Conservation (phyloP, 1,140 invertebrate species). For the Hylyphantes graminicola region DNA sequence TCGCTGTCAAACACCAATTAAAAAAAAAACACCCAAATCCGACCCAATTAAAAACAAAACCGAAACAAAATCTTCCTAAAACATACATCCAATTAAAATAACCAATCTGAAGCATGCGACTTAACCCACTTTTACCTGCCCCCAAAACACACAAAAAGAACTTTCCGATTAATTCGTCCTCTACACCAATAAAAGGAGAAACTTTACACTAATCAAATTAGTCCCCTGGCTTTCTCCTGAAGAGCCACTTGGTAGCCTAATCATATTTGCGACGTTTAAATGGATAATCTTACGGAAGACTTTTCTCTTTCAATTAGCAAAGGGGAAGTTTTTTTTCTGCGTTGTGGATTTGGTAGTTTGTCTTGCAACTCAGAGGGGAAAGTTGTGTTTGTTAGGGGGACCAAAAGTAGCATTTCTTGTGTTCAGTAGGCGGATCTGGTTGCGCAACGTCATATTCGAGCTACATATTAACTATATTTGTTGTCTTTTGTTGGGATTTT, state of each 20-base stretch:
- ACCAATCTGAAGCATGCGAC: too few relatives aligned
- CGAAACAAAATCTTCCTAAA: too few relatives aligned
- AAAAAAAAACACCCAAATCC: too few relatives aligned
- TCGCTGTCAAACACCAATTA: too few relatives aligned
- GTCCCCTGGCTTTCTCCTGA: background rate
- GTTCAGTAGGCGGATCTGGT: background rate
- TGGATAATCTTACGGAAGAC: constrained; percentile 34
- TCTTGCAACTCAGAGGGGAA: background rate
- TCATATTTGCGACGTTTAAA: constrained; percentile 48
- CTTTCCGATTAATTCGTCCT: constrained; percentile 5
- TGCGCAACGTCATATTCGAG: too few relatives aligned
- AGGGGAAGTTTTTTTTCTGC: background rate
- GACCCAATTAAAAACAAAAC: too few relatives aligned
- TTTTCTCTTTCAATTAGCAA: constrained; percentile 41
- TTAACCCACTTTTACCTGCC: too few relatives aligned
- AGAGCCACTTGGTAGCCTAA: background rate
- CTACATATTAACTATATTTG: too few relatives aligned
- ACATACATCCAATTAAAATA: too few relatives aligned
- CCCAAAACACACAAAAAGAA: background rate
- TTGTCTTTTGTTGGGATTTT: too few relatives aligned
- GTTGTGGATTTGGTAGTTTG: background rate
- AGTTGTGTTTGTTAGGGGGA: constrained; percentile 13
- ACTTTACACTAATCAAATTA: constrained; percentile 46
- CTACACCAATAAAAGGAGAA: constrained; percentile 11
- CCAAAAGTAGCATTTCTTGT: background rate